Evolutionary conservation across 2,797 vertebrate species (phyloP).

Genomic region (Phoebastria nigripes): DNA sequence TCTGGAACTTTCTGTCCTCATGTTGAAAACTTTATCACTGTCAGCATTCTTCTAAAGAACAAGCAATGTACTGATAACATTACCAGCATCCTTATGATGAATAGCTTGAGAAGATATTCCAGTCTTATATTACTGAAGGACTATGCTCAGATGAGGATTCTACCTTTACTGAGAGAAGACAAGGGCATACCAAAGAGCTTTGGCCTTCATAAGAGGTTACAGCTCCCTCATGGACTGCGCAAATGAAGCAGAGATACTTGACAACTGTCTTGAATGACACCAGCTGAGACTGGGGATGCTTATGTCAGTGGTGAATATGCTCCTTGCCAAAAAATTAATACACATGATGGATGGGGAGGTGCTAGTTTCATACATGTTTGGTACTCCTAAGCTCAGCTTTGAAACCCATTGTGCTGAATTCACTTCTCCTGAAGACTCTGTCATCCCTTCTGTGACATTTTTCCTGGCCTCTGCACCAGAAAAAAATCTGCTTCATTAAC

Average conservation of each 20-base stretch:
- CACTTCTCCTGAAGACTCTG: not conserved
- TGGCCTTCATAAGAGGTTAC: not conserved
- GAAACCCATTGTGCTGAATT: not conserved
- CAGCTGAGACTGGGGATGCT: not conserved
- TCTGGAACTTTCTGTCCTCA: not conserved
- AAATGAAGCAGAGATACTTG: not conserved
- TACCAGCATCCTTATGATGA: not conserved
- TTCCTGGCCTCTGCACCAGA: not conserved
- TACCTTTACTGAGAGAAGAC: not conserved
- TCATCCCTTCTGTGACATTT: not conserved
- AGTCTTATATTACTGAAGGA: not conserved
- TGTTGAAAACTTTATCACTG: not conserved
- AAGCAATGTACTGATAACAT: not conserved
- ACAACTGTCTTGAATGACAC: not conserved
- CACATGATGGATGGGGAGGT: accelerated
- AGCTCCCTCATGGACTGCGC: not conserved
- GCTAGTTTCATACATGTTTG: not conserved
- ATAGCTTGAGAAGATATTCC: not conserved
- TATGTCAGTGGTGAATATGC: not conserved
- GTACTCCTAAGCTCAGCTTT: not conserved
- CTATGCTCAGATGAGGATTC: not conserved
- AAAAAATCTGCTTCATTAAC: not conserved
- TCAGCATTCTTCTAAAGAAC: not conserved
- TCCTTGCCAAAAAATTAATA: not conserved
- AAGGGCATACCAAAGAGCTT: not conserved